Percentiles rank a stretch among this genome's conserved stretches.
Evolutionary conservation across 2,797 vertebrate species (phyloP).

Genomic region (Phylloscopus collybita): DNA sequence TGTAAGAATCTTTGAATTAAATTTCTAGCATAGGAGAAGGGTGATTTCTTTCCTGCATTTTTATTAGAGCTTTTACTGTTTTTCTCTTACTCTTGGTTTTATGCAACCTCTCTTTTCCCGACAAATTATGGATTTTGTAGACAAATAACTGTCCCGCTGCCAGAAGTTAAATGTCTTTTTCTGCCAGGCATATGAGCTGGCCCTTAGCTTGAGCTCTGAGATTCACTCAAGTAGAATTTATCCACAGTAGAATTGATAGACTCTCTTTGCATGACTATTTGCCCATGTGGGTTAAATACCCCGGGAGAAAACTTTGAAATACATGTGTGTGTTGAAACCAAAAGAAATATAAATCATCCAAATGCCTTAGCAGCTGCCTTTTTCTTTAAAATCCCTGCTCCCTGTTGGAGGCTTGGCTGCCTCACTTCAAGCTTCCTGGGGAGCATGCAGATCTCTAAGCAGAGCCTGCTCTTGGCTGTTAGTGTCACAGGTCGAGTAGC

Average conservation of each 20-base stretch:
- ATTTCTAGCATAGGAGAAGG: background rate
- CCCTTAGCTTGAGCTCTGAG: slow-evolving; percentile 32
- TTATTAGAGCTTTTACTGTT: background rate
- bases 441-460: accelerated
- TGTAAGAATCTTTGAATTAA: background rate
- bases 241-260: slow-evolving; percentile 4
- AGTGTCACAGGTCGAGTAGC: background rate
- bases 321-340: background rate
- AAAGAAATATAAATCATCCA: background rate
- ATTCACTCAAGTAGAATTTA: slow-evolving; percentile 39
- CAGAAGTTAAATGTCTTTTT: slow-evolving; percentile 49
- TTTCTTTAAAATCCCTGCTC: background rate
- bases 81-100: slow-evolving; percentile 15
- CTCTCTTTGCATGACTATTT: slow-evolving; percentile 10
- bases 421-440: background rate
- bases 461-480: background rate
- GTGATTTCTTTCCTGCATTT: slow-evolving; percentile 15
- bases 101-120: background rate
- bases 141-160: slow-evolving; percentile 18
- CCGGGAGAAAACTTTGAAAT: slow-evolving; percentile 30
- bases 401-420: background rate
- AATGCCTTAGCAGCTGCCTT: background rate
- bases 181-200: background rate
- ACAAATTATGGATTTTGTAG: slow-evolving; percentile 61
- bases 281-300: background rate